phyloP scores from a whole-genome alignment of 2,797 vertebrate genomes.

The Sebastes hubbsi region DNA sequence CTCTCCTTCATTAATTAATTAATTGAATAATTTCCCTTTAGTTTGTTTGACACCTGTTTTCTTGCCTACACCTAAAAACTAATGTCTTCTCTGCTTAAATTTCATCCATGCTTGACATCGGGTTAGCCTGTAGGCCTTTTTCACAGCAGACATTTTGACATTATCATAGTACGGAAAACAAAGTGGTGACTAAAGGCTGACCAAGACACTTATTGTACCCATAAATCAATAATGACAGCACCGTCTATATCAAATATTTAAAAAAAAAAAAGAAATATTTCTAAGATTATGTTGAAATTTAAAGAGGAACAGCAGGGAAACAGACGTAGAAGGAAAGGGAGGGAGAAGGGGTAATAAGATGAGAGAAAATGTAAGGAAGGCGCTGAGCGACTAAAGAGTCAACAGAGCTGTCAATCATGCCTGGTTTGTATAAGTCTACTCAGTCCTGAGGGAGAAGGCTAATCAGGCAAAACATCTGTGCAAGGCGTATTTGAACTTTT shows the following conservation, averaged over 20 bases:
- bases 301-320: not conserved
- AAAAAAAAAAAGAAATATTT: not conserved
- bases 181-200: not conserved
- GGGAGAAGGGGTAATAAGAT: not conserved
- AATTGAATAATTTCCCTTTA: not conserved
- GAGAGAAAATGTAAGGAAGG: constrained; percentile 6
- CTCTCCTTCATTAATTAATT: not conserved
- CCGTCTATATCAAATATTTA: not conserved
- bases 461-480: constrained; percentile 37
- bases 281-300: not conserved
- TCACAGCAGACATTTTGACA: not conserved
- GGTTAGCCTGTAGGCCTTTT: not conserved
- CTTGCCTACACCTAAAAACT: not conserved
- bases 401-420: constrained; percentile 22
- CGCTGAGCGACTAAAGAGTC: not conserved
- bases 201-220: not conserved
- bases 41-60: not conserved
- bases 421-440: not conserved
- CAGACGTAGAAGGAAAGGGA: not conserved
- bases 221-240: not conserved
- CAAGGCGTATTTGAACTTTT: not conserved
- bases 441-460: constrained; percentile 25
- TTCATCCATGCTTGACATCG: not conserved
- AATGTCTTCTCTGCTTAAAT: not conserved
- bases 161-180: not conserved